These are phyloP conservation scores for Nemotelus nigrinus DNA, from an alignment of 2,888 invertebrate genomes.

Conservation along the genomic window DNA sequence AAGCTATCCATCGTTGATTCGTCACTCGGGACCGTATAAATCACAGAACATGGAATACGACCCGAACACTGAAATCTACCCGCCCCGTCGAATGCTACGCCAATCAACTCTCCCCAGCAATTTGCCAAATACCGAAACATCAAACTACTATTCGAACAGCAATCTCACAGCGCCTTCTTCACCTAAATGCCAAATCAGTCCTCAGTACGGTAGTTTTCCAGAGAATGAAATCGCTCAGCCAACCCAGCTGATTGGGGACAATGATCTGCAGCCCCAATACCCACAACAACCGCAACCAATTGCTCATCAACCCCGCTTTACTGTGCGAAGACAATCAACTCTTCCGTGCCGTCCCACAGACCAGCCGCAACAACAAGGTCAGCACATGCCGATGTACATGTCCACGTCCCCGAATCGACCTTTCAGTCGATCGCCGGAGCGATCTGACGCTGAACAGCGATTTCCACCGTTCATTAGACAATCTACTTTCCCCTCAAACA, in stretches of 20 bases:
- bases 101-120: constrained; percentile 64
- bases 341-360: constrained; percentile 58
- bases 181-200: constrained; percentile 60
- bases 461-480: constrained; percentile 63
- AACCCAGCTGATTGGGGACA: constrained; percentile 38
- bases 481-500: constrained; percentile 61
- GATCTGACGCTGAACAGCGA: constrained; percentile 58
- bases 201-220: constrained; percentile 59
- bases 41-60: constrained; percentile 53
- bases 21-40: constrained; percentile 59
- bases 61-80: constrained; percentile 57
- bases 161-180: constrained; percentile 63
- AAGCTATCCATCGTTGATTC: constrained; percentile 58
- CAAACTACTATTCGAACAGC: constrained; percentile 55
- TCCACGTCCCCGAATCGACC: constrained; percentile 63
- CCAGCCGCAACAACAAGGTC: constrained; percentile 44
- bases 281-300: constrained; percentile 49
- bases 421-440: constrained; percentile 63
- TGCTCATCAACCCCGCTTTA: constrained; percentile 47
- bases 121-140: constrained; percentile 54
- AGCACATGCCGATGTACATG: constrained; percentile 59
- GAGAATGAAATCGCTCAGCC: constrained; percentile 57
- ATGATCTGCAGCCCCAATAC: constrained; percentile 56
- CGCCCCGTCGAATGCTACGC: constrained; percentile 60
- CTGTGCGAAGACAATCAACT: constrained; percentile 63